Base-by-base conservation (phyloP, 2,888 invertebrate species). In the Rapana venosa region DNA sequence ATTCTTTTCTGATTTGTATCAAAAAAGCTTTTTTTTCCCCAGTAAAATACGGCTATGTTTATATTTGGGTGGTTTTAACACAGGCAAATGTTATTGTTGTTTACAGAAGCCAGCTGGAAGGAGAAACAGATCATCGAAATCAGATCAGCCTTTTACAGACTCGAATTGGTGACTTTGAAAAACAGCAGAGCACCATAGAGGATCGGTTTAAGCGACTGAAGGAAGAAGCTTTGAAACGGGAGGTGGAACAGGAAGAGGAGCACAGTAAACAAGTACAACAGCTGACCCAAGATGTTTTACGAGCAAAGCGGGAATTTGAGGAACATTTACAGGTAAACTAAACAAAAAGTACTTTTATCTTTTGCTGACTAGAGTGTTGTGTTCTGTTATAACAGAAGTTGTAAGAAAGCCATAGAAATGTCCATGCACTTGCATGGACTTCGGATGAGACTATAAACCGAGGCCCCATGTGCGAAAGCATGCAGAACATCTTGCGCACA, bases 281-380 rank as follows among this genome's bases (percentile, higher is more conserved):
- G 87, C 90, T 96, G 15, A 95, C 96, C 20, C 93, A 95, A 90
- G 95, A 96, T 88, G 93, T 96, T 26, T 91, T 94, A 32, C 90
- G 92, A 79, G 93, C 94, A 11, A 96, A 96, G 91, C 94, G 93
- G 89, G 93, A 94, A 26, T 95, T 95, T 93, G 95, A 96, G 90
- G 94, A 94, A 84, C 94, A 95, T 88, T 86, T 96, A 35, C 91
- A 92, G 88, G 93, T 92, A 70, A 47, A 47, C 2, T 5, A 47
- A 47, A 47, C 2, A 47, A 47, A 47, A 47, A 47, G 47, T 47
- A 47, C 47, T 47, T 47, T 47, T 47, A 47, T 47, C 47, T 47
- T 47, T 47, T 47, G 47, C 47, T 47, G 47, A 47, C 8, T 8
- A 47, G 8, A 47, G 47, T 47, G 47, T 47, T 47, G 47, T 47